A percentile compares a stretch with the other conserved stretches of the same genome.
These are phyloP conservation scores for Hypotaenidia philippensis DNA, from an alignment of 2,797 vertebrate genomes.

Conservation along the genomic window DNA sequence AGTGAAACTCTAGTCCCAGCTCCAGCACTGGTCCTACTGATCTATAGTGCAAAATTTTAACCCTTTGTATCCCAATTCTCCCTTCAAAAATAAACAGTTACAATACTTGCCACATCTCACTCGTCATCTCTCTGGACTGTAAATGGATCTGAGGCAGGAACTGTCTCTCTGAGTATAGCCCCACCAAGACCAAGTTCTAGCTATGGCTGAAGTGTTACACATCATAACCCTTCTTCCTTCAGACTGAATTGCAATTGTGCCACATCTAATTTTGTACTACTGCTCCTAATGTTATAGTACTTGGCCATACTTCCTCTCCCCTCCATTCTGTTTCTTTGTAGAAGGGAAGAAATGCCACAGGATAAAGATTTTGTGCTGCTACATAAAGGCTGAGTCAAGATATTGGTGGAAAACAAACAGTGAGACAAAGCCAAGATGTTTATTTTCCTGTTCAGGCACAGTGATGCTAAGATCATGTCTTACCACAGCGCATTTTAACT, in stretches of 20 bases:
- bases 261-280: background rate
- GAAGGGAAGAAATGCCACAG: conserved; percentile 29
- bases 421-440: background rate
- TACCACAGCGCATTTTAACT: background rate
- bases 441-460: background rate
- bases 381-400: background rate
- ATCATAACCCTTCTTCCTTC: background rate
- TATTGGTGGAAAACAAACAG: conserved; percentile 13
- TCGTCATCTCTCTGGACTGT: background rate
- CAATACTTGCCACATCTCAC: background rate
- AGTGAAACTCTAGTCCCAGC: background rate
- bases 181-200: background rate
- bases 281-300: background rate
- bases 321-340: conserved; percentile 4
- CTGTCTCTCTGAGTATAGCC: background rate
- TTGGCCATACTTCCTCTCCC: background rate
- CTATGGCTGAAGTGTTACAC: background rate
- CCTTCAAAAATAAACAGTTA: background rate
- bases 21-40: background rate
- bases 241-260: background rate
- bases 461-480: background rate
- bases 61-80: background rate
- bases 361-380: background rate
- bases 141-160: background rate
- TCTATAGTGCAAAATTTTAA: background rate